These are phyloP conservation scores for Drosophila tristis DNA, from an alignment of 1,140 invertebrate species.

Conservation along the genomic window DNA sequence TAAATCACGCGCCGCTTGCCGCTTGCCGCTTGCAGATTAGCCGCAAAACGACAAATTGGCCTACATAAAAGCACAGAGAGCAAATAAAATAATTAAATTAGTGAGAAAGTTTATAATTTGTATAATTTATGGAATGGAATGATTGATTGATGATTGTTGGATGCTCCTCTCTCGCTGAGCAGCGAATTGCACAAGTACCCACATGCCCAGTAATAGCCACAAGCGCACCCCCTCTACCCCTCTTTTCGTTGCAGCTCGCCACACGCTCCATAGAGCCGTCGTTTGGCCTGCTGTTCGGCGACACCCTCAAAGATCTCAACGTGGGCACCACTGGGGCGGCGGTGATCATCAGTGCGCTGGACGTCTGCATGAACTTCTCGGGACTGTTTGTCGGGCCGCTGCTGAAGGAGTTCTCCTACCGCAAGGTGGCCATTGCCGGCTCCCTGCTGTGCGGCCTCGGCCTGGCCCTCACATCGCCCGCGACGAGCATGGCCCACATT, in stretches of 20 bases:
- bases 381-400: slow-evolving; percentile 90
- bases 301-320: slow-evolving; percentile 87
- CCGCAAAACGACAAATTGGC: slow-evolving; percentile 47
- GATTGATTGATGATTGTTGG: too few relatives aligned
- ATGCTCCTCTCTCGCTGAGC: too few relatives aligned
- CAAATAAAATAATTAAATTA: slow-evolving; percentile 18
- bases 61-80: slow-evolving; percentile 32
- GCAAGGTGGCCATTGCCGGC: slow-evolving; percentile 89
- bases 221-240: too few relatives aligned
- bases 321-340: slow-evolving; percentile 90
- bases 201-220: too few relatives aligned
- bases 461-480: slow-evolving; percentile 88
- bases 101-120: slow-evolving; percentile 26
- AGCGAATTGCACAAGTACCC: too few relatives aligned
- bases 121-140: too few relatives aligned
- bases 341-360: slow-evolving; percentile 89
- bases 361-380: slow-evolving; percentile 91
- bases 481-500: slow-evolving; percentile 89
- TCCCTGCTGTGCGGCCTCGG: slow-evolving; percentile 87
- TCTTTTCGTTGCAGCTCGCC: slow-evolving; percentile 87
- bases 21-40: slow-evolving; percentile 51
- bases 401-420: slow-evolving; percentile 89
- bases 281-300: slow-evolving; percentile 90
- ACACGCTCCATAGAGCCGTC: slow-evolving; percentile 91
- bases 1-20: slow-evolving; percentile 58